Evolutionary conservation across 2,113 vertebrate species (phyloP), one percentile per base, ranked within the genome.

Genomic region (Eulemur rufifrons): DNA sequence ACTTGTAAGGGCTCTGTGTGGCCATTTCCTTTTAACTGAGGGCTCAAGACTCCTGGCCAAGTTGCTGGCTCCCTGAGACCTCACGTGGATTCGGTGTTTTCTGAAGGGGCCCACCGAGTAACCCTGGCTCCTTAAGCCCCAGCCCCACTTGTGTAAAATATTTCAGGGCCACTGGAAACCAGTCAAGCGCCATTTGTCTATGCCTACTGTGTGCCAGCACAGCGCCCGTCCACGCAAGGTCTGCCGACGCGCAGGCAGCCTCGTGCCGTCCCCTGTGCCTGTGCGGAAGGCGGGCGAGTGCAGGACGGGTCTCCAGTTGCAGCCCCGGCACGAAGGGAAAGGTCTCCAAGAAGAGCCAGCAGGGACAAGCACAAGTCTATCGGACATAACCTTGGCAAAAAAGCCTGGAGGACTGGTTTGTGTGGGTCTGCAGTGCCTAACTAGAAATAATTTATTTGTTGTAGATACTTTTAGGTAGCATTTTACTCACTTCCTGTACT

Each of bases 401-500:
- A n/a, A 1, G 13, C 52, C 52, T n/a, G 32, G 56, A 39, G 18
- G 83, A 63, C 42, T 5, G 37, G 12, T 73, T 34, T 25, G 64
- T 61, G 39, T 47, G 50, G 37, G 5, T 80, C 92, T 81, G 23
- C 37, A 61, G 0, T 6, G 69, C 45, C 50, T 73, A 29, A 47
- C 63, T 84, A 64, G 66, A 76, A 96, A 89, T 97, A 85, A 98
- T 94, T 97, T 97, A 97, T 98, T 97, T 76, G 34, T 91, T 93
- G 86, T 94, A 89, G 64, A 95, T 77, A 94, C 34, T 87, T 97
- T 93, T 76, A 88, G 77, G 52, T 86, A 76, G 25, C n/a, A 45
- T 96, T 95, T 93, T 95, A 74, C 86, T 89, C 50, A 73, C 94
- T 94, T 96, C 88, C 89, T 97, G 68, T 29, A 45, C 54, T 97